Percentiles rank a stretch among this genome's conserved stretches.
phyloP scores from a whole-genome alignment of 2,888 invertebrate species.

The Microctonus brassicae region DNA sequence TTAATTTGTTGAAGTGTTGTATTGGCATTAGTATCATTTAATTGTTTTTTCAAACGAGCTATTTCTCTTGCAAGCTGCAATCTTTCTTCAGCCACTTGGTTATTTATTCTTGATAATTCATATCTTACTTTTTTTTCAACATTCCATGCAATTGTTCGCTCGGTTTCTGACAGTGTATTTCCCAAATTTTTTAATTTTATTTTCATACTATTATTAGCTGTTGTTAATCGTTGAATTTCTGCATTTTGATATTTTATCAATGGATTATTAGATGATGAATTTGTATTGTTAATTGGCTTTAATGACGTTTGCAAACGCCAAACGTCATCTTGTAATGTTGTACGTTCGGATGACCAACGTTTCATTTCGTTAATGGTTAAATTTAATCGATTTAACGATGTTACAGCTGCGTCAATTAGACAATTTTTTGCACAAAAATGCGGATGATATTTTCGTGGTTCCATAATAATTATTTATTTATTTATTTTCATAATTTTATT shows the following conservation, averaged over 20 bases:
- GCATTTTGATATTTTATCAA: slow-evolving; percentile 43
- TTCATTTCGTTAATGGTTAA: slow-evolving; percentile 34
- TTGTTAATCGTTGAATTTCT: slow-evolving; percentile 44
- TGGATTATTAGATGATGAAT: slow-evolving; percentile 34
- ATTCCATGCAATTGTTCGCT: slow-evolving; percentile 37
- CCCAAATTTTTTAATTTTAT: slow-evolving; percentile 42
- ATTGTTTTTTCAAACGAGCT: slow-evolving; percentile 32
- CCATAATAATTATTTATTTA: slow-evolving; percentile 8
- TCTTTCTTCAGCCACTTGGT: slow-evolving; percentile 33
- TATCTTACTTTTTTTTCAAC: slow-evolving; percentile 32
- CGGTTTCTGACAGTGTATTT: slow-evolving; percentile 34
- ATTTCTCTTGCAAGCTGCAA: slow-evolving; percentile 42
- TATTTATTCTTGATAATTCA: slow-evolving; percentile 31
- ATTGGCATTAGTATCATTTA: slow-evolving; percentile 39
- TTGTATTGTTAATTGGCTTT: slow-evolving; percentile 32
- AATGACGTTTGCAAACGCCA: slow-evolving; percentile 43
- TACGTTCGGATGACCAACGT: slow-evolving; percentile 44
- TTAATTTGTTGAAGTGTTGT: slow-evolving; percentile 30
- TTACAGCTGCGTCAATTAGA: slow-evolving; percentile 43
- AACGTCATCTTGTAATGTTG: slow-evolving; percentile 46
- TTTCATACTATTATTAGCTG: slow-evolving; percentile 38
- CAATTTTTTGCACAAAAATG: neutral
- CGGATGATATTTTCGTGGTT: neutral
- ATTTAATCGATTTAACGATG: slow-evolving; percentile 34
- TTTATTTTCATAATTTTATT: slow-evolving; percentile 4